These are phyloP conservation scores for Mimas tiliae DNA, from an alignment of 2,888 invertebrate genomes.

Conservation along the genomic window DNA sequence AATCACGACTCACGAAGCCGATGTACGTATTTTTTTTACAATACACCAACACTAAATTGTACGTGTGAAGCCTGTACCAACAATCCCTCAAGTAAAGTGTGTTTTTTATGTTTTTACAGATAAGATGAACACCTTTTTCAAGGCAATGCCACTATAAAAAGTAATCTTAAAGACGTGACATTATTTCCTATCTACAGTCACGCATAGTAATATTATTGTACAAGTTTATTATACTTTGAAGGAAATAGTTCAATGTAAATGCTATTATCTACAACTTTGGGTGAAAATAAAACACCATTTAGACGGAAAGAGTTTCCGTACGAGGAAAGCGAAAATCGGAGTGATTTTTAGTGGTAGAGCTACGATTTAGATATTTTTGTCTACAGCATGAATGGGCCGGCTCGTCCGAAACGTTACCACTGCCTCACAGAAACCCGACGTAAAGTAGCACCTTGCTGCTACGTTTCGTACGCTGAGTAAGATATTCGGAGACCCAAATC, in stretches of 20 bases:
- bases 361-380: no score
- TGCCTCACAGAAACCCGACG: no score
- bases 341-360: no score
- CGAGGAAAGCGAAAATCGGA: no score
- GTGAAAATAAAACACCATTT: no score
- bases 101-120: conserved; percentile 37
- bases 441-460: no score
- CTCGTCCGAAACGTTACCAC: no score
- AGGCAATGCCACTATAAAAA: conserved; percentile 43
- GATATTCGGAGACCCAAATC: no score
- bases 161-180: conserved; percentile 29
- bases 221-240: conserved; percentile 2
- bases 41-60: conserved; percentile 27
- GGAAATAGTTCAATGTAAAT: not conserved
- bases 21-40: conserved; percentile 27
- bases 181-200: conserved; percentile 28
- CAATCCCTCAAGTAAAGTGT: conserved; percentile 23
- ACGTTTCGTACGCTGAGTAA: no score
- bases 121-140: conserved; percentile 43
- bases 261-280: not conserved
- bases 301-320: no score
- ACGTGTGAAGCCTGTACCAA: conserved; percentile 32
- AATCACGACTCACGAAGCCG: conserved; percentile 56
- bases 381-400: no score
- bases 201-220: conserved; percentile 28